Evolutionary conservation across 2,797 vertebrate species (phyloP).

Genomic region (Myotis findleyi): DNA sequence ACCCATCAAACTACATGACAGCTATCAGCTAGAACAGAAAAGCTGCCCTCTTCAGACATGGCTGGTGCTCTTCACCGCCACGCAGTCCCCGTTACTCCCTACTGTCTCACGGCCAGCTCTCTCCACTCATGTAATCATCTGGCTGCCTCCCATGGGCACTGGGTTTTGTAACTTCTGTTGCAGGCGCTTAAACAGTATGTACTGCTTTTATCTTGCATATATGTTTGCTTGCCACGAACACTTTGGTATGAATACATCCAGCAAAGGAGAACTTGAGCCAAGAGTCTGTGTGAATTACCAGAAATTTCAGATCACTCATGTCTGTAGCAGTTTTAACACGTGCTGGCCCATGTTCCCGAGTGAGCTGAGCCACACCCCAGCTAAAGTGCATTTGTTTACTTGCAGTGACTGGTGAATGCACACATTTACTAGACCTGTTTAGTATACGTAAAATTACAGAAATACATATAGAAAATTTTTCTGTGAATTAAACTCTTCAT

Average conservation of each 20-base stretch:
- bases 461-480: neutral
- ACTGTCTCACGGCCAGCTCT: neutral
- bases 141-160: neutral
- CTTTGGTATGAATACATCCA: neutral
- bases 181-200: neutral
- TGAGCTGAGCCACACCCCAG: too few relatives aligned
- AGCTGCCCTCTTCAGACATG: neutral
- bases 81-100: neutral
- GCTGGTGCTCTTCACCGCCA: neutral
- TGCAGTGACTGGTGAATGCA: neutral
- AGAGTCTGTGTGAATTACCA: neutral
- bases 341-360: neutral
- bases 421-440: neutral
- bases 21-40: neutral
- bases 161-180: neutral
- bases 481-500: neutral
- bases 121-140: neutral
- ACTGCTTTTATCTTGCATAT: neutral
- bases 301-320: neutral
- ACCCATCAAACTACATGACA: neutral
- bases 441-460: neutral
- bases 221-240: neutral
- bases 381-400: neutral
- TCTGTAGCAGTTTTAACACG: neutral
- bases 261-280: neutral